Conservation (phyloP, 2,888 invertebrate genomes). For the Tinea semifulvella region DNA sequence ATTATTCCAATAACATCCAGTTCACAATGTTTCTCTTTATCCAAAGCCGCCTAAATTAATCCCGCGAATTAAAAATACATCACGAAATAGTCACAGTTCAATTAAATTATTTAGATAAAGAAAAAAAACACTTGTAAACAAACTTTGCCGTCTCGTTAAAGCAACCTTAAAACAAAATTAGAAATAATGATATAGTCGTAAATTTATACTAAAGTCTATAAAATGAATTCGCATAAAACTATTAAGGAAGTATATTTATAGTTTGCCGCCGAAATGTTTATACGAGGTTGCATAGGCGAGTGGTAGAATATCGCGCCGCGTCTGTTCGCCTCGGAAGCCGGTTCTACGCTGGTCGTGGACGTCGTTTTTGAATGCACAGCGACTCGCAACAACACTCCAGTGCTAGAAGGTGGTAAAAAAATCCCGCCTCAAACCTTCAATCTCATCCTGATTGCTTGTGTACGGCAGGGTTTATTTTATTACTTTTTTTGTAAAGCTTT, state of each 20-base stretch:
- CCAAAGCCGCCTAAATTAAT: background rate
- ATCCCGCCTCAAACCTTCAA: conserved; percentile 3
- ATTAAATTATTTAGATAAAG: conserved; percentile 1
- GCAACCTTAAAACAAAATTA: background rate
- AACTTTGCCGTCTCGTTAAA: background rate
- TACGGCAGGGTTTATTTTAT: background rate
- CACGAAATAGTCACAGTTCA: conserved; percentile 8
- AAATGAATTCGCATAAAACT: background rate
- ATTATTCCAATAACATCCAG: conserved; percentile 17
- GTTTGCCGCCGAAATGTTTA: conserved; percentile 42
- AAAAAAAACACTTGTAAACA: background rate
- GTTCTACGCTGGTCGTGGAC: conserved; percentile 36
- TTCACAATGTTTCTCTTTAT: conserved; percentile 26
- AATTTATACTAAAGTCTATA: background rate
- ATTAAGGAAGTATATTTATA: background rate
- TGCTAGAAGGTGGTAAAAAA: background rate
- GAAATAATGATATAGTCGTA: background rate
- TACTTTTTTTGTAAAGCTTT: background rate
- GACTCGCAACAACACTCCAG: background rate
- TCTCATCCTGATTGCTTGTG: conserved; percentile 7
- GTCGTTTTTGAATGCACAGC: conserved; percentile 3
- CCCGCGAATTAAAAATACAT: background rate
- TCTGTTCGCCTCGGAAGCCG: conserved; percentile 52
- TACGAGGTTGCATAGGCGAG: conserved; percentile 8
- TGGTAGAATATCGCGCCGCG: conserved; percentile 35